phyloP scores from a whole-genome alignment of 53 echinoderm and acorn worm genomes.

The Actinopyga echinites region DNA sequence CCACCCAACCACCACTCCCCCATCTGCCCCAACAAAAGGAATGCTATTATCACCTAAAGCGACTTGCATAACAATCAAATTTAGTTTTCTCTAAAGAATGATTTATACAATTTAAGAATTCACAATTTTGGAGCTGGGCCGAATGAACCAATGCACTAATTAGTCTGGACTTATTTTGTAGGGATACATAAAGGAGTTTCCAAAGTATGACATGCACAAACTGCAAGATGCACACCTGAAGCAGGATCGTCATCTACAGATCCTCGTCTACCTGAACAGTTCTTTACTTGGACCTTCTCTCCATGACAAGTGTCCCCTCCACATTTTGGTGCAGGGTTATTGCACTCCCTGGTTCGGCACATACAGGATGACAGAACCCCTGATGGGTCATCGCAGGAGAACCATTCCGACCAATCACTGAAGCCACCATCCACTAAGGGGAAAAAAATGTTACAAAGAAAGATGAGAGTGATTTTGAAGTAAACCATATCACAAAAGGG shows the following conservation, averaged over 20 bases:
- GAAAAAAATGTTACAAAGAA: not conserved
- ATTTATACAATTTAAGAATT: too few relatives aligned
- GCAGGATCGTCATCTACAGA: not conserved
- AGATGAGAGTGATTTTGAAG: too few relatives aligned
- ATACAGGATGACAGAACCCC: slow-evolving; percentile 68
- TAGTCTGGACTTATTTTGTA: too few relatives aligned
- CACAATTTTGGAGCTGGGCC: too few relatives aligned
- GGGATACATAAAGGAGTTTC: too few relatives aligned
- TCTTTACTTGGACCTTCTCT: slow-evolving; percentile 83
- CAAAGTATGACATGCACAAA: not conserved
- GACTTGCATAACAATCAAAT: too few relatives aligned
- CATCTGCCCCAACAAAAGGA: too few relatives aligned
- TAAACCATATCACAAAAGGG: too few relatives aligned
- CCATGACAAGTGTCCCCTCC: slow-evolving; percentile 78
- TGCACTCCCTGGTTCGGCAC: slow-evolving; percentile 79
- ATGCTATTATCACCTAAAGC: too few relatives aligned
- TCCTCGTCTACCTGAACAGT: slow-evolving; percentile 81
- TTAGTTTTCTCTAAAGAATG: too few relatives aligned
- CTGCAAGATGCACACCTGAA: slow-evolving; percentile 29
- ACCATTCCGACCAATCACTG: slow-evolving; percentile 91
- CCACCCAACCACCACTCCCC: too few relatives aligned
- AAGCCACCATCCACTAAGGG: slow-evolving; percentile 78
- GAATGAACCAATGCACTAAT: too few relatives aligned
- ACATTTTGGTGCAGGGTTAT: slow-evolving; percentile 78
- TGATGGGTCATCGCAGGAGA: slow-evolving; percentile 69